These are phyloP conservation scores for Eupithecia pulchellata DNA, from an alignment of 2,888 invertebrate species.

Conservation along the genomic window DNA sequence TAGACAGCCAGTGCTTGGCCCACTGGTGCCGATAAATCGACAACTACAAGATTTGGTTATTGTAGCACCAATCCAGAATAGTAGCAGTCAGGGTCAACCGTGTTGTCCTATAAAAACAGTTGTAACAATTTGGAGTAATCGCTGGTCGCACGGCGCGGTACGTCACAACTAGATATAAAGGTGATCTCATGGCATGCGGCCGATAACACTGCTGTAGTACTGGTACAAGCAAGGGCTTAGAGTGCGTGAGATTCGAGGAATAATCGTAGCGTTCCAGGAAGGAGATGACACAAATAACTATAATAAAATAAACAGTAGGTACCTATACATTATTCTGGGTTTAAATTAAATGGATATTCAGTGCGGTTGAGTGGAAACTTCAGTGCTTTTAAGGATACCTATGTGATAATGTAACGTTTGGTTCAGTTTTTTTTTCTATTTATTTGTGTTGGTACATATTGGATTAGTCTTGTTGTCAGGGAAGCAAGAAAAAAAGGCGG, in stretches of 20 bases:
- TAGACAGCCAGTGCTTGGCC: neutral
- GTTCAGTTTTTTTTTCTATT: neutral
- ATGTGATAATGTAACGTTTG: no score
- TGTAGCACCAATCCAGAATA: neutral
- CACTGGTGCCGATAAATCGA: neutral
- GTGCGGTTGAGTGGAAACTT: neutral
- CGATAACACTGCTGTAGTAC: constrained; percentile 55
- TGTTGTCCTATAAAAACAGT: constrained; percentile 39
- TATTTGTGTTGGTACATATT: neutral
- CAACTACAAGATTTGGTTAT: neutral
- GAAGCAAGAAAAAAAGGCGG: constrained; percentile 26
- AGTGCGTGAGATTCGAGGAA: constrained; percentile 39
- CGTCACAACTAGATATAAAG: constrained; percentile 81
- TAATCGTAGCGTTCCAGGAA: constrained; percentile 25
- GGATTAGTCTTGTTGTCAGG: neutral
- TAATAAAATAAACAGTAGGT: neutral
- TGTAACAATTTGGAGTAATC: constrained; percentile 42
- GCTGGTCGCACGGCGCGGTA: constrained; percentile 50
- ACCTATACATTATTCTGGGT: neutral
- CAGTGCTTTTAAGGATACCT: neutral
- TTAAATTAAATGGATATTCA: neutral
- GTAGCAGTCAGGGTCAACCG: constrained; percentile 35
- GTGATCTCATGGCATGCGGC: constrained; percentile 75
- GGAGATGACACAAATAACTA: constrained; percentile 24
- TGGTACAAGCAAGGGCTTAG: constrained; percentile 54